Conservation (phyloP, 2,113 vertebrate genomes). For the Sapajus apella region DNA sequence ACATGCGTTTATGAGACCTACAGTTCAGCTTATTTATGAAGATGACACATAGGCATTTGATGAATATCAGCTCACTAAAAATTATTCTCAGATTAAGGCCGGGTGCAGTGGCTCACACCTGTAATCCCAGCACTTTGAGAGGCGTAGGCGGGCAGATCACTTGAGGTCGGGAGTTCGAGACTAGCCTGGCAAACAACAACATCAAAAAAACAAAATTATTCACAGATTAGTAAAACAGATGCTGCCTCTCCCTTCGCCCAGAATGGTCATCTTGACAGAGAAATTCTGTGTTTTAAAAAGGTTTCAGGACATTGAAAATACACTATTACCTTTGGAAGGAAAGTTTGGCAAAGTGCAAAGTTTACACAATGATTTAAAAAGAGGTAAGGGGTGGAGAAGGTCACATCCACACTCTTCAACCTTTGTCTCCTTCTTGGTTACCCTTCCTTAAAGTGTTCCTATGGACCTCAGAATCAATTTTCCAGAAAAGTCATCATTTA, state of each 20-base stretch:
- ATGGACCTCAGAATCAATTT: background rate
- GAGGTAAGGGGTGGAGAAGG: fast-evolving
- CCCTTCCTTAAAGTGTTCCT: background rate
- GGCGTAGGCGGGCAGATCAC: no score
- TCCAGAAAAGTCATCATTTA: background rate
- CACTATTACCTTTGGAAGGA: background rate
- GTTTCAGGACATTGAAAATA: background rate
- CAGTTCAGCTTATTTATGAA: background rate
- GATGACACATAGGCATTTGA: fast-evolving
- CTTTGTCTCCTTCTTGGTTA: background rate
- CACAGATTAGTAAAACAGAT: background rate
- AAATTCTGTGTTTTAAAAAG: background rate
- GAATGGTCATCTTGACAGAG: background rate
- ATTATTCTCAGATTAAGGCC: background rate
- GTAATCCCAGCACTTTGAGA: no score
- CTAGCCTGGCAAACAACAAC: no score
- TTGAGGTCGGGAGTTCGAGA: no score
- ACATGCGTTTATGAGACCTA: background rate
- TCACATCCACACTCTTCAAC: background rate
- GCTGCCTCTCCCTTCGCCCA: background rate
- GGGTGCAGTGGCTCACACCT: no score
- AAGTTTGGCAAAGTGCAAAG: background rate
- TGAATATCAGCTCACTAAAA: background rate
- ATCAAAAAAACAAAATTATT: background rate
- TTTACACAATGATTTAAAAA: background rate